Base-by-base conservation (phyloP, 1,140 invertebrate species). In the Lerema accius region DNA sequence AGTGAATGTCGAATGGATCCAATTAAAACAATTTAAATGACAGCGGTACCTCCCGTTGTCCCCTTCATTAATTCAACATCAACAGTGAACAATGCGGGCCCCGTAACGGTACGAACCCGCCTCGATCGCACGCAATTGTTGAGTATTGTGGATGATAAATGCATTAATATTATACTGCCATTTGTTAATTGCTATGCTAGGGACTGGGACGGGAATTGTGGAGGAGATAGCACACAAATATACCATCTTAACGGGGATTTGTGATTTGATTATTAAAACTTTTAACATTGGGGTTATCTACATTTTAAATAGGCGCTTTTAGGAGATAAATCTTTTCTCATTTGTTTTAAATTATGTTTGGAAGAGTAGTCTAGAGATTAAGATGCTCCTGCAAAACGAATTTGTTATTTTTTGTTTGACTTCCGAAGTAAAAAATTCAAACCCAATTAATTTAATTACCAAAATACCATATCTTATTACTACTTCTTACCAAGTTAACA, bases 31-130 rank as follows among this genome's bases (percentile, higher is more conserved):
- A 55, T 55, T n/a, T 26, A 55, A 10, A 14, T 37, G 51, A 1
- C 19, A 13, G 23, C 51, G 9, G 15, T 32, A 32, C 16, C 16
- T 23, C n/a, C n/a, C 19, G 19, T 2, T 23, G 19, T 5, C 19
- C 19, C 51, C 37, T 58, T 58, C 53, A 58, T 58, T 58, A 58
- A 45, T 58, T 45, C 53, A 58, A 45, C 39, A 58, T 58, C 53
- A 58, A 58, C 53, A 13, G 14, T 14, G 42, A 58, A 58, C 53
- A 58, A 58, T 58, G 40, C 26, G 4, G n/a, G 3, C 51, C 17
- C 17, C 39, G 37, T 28, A 9, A n/a, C 51, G 39, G 51, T 56
- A 51, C 35, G 49, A 51, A 56, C 49, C 49, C 35, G 49, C 14
- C 49, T 23, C 49, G 6, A 39, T 53, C 35, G 49, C 35, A 37